Percentiles rank a stretch among this genome's conserved stretches.
phyloP scores from a whole-genome alignment of 1,140 invertebrate species.

The Atopsyche davidsoni region DNA sequence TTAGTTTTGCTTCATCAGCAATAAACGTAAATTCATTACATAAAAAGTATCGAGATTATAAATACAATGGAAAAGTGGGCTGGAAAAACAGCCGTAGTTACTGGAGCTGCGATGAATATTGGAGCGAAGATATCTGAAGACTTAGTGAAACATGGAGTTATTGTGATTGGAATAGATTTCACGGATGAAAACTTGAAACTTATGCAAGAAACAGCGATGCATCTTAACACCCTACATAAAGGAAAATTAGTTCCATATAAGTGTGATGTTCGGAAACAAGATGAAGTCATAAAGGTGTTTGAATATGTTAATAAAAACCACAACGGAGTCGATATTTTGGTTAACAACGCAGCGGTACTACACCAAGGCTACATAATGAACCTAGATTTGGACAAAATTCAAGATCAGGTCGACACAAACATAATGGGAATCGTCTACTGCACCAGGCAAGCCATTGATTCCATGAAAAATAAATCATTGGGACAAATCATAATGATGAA shows the following conservation, averaged over 20 bases:
- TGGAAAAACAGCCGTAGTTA: not conserved
- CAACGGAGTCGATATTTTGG: not conserved
- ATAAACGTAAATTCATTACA: not conserved
- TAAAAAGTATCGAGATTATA: not conserved
- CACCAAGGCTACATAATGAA: not conserved
- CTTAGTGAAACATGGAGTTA: not conserved
- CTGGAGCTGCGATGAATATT: not conserved
- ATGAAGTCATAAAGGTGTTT: not conserved
- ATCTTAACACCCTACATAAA: not conserved
- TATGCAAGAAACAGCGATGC: not conserved
- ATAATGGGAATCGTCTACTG: not conserved
- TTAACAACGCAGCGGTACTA: not conserved
- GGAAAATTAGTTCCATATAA: not conserved
- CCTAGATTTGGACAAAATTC: not conserved
- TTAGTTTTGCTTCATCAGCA: not conserved
- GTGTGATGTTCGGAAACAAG: not conserved
- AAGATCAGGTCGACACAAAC: not conserved
- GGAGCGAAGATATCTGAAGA: not conserved
- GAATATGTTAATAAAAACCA: not conserved
- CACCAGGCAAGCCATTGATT: not conserved
- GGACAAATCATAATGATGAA: conserved; percentile 1
- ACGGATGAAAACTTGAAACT: not conserved
- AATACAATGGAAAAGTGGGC: conserved; percentile 1
- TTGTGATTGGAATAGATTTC: not conserved
- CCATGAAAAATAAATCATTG: not conserved